phyloP scores from a whole-genome alignment of 2,113 vertebrate genomes.

The Sporophila hypoxantha region DNA sequence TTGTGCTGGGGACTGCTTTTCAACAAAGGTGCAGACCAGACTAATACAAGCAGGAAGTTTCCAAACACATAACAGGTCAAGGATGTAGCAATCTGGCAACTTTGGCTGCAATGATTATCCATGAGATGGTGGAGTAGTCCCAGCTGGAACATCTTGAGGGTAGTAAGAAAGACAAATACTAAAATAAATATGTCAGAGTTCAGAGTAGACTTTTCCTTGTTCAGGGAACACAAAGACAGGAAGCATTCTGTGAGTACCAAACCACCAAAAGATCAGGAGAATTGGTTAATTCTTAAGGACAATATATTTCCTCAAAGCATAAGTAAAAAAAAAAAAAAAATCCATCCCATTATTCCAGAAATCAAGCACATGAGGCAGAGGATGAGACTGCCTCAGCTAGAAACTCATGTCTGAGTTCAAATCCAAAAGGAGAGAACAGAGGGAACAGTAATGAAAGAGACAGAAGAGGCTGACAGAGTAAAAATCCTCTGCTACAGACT shows the following conservation, averaged over 20 bases:
- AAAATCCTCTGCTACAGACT: not conserved
- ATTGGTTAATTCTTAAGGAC: not conserved
- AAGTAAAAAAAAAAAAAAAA: not conserved
- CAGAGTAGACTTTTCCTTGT: not conserved
- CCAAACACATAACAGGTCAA: not conserved
- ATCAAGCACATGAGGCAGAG: not conserved
- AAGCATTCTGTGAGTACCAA: not conserved
- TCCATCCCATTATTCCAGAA: not conserved
- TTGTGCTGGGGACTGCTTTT: not conserved
- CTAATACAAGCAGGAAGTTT: not conserved
- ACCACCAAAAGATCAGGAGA: not conserved
- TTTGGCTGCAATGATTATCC: not conserved
- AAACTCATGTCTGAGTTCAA: not conserved
- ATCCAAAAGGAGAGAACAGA: not conserved
- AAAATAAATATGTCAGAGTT: not conserved
- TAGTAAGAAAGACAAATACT: not conserved
- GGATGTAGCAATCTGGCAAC: not conserved
- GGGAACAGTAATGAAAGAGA: not conserved
- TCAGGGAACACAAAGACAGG: not conserved
- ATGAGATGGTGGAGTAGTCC: not conserved
- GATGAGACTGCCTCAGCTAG: not conserved
- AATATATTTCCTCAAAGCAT: not conserved
- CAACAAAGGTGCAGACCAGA: not conserved
- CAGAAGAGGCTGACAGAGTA: not conserved
- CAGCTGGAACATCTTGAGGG: not conserved